These are phyloP conservation scores for Diadumene lineata DNA, from an alignment of 92 coral and sea anemone species.

Conservation along the genomic window DNA sequence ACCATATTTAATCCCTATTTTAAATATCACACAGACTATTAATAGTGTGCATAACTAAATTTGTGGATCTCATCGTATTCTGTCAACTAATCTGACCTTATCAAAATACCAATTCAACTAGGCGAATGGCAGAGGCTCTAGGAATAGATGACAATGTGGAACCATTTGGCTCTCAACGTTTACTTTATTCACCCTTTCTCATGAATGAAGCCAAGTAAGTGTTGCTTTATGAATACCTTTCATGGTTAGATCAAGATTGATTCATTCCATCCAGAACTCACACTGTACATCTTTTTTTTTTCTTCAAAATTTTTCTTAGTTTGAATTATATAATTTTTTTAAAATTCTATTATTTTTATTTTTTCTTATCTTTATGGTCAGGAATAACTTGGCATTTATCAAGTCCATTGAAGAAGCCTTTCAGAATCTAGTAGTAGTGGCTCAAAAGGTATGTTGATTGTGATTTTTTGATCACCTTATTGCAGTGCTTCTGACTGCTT, in stretches of 20 bases:
- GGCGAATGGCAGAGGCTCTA: conserved; percentile 90
- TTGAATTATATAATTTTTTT: no score
- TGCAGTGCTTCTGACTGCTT: no score
- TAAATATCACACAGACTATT: no score
- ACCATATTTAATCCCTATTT: no score
- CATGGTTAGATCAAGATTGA: background rate
- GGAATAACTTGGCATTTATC: conserved; percentile 71
- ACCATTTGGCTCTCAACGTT: conserved; percentile 41
- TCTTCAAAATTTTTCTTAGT: no score
- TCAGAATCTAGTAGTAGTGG: conserved; percentile 58
- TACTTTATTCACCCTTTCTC: conserved; percentile 70
- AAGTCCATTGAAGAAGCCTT: conserved; percentile 84
- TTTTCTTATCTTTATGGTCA: conserved; percentile 7
- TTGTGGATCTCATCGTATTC: no score
- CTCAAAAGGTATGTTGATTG: conserved; percentile 61
- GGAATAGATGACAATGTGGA: conserved; percentile 61
- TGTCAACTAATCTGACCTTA: no score
- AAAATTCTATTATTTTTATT: background rate
- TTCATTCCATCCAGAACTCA: no score
- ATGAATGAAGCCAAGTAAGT: conserved; percentile 89
- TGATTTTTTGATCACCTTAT: no score
- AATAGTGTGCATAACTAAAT: no score
- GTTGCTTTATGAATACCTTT: background rate
- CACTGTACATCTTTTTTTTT: no score
- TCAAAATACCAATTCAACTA: conserved; percentile 10